Evolutionary conservation across 2,113 vertebrate genomes (phyloP).

Genomic region (Malurus cyaneus): DNA sequence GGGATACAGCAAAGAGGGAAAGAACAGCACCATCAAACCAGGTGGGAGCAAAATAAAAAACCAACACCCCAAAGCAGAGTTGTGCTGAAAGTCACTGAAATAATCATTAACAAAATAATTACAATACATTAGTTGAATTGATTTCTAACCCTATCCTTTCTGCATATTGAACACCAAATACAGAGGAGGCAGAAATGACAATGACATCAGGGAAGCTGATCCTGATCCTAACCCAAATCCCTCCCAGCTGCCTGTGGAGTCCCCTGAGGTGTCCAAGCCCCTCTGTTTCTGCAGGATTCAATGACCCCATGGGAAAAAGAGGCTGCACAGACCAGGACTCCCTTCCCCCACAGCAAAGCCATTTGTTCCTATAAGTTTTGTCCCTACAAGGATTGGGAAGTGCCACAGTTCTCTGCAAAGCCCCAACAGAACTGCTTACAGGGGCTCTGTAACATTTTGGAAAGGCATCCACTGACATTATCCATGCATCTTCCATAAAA

Average conservation of each 20-base stretch:
- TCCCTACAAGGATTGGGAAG: background rate
- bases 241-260: accelerated
- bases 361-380: background rate
- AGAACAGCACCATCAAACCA: accelerated
- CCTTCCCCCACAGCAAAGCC: background rate
- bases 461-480: background rate
- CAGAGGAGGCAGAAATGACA: background rate
- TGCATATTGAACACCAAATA: background rate
- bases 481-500: background rate
- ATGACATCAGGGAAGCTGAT: too few relatives aligned
- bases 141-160: background rate
- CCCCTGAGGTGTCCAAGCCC: accelerated
- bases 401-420: background rate
- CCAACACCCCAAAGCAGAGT: background rate
- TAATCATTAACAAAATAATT: too few relatives aligned
- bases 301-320: background rate
- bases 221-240: background rate
- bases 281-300: accelerated
- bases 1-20: background rate
- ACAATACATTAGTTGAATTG: accelerated
- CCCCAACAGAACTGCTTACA: background rate
- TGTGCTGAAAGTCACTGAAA: background rate
- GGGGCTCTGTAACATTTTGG: background rate
- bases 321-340: background rate
- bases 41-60: background rate